Evolutionary conservation across 2,113 vertebrate species (phyloP).

Genomic region (Leuciscus idus): DNA sequence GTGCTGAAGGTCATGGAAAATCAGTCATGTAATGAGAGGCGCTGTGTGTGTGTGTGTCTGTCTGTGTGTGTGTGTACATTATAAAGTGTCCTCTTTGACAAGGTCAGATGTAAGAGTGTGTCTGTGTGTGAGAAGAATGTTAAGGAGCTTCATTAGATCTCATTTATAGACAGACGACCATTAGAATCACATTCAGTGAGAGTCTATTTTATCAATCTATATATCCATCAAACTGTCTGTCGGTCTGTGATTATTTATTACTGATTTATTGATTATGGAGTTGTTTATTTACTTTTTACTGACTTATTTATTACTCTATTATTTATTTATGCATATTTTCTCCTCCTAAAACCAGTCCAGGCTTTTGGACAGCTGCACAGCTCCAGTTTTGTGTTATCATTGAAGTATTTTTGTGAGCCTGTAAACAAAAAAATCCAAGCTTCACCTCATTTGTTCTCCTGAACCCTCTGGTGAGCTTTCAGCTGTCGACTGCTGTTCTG

Average conservation of each 20-base stretch:
- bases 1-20: conserved; percentile 26
- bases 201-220: too few species aligned
- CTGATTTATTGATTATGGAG: neutral
- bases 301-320: neutral
- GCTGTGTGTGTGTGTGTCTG: neutral
- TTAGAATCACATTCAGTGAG: too few species aligned
- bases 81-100: conserved; percentile 10
- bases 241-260: too few species aligned
- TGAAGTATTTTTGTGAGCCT: neutral
- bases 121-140: neutral
- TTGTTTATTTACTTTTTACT: neutral
- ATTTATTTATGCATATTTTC: neutral
- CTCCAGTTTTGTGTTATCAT: neutral
- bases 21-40: neutral
- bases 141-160: neutral
- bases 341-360: neutral
- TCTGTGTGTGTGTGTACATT: neutral
- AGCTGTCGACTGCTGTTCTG: neutral
- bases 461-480: neutral
- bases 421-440: neutral
- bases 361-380: neutral
- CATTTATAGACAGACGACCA: neutral
- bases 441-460: neutral
- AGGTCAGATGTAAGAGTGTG: conserved; percentile 20
- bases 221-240: too few species aligned